phyloP scores from a whole-genome alignment of 1,140 invertebrate species.

The Drosophila sulfurigaster region DNA sequence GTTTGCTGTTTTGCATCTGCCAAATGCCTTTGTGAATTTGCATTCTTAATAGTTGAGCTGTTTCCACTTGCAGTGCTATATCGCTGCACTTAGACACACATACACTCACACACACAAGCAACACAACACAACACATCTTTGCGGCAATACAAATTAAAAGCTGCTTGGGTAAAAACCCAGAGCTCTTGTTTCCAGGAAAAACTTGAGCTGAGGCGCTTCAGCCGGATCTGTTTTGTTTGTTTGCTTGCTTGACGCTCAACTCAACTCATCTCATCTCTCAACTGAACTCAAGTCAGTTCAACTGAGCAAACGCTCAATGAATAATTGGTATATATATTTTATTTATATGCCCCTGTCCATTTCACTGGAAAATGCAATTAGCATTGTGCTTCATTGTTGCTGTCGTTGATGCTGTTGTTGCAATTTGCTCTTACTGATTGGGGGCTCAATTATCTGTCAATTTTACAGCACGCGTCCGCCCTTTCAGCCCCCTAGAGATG shows the following conservation, averaged over 20 bases:
- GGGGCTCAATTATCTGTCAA: slow-evolving; percentile 61
- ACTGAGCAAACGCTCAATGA: slow-evolving; percentile 5
- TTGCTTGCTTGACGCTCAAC: slow-evolving; percentile 22
- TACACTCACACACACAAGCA: not conserved
- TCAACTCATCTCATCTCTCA: not conserved
- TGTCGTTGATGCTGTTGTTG: slow-evolving; percentile 14
- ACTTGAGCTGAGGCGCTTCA: slow-evolving; percentile 24
- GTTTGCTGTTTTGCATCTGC: slow-evolving; percentile 39
- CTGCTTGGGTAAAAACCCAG: slow-evolving; percentile 25
- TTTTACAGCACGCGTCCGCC: slow-evolving; percentile 25
- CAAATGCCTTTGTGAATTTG: slow-evolving; percentile 10
- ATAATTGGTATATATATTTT: slow-evolving; percentile 16
- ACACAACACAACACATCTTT: not conserved
- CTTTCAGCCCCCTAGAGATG: not conserved
- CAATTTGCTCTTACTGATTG: slow-evolving; percentile 53
- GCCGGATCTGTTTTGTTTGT: slow-evolving; percentile 51
- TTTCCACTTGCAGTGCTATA: slow-evolving; percentile 1
- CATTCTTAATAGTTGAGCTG: slow-evolving; percentile 10
- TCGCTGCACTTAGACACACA: slow-evolving; percentile 17
- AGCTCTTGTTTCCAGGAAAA: slow-evolving; percentile 51
- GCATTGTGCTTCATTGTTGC: slow-evolving; percentile 17
- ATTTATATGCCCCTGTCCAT: slow-evolving; percentile 46
- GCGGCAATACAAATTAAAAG: slow-evolving; percentile 23
- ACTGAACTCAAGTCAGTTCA: not conserved
- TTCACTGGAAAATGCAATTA: slow-evolving; percentile 50